A percentile compares a stretch with the other conserved stretches of the same genome.
Conservation (phyloP, 2,113 vertebrate species). For the Platichthys stellatus region DNA sequence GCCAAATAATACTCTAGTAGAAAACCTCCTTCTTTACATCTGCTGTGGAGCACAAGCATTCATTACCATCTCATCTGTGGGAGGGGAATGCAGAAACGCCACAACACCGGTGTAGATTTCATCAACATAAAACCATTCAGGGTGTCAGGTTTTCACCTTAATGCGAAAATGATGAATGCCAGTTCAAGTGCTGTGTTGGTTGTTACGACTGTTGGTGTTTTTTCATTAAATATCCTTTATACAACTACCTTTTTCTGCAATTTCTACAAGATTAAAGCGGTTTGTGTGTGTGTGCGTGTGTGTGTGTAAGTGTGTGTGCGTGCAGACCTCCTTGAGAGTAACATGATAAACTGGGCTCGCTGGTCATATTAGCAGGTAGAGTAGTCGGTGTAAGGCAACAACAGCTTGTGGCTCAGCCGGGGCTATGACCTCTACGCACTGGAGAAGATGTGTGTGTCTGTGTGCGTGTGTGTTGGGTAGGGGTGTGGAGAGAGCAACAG, state of each 20-base stretch:
- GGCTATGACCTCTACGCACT: slow-evolving; percentile 72
- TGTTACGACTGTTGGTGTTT: neutral
- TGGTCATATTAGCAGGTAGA: slow-evolving; percentile 61
- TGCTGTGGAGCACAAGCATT: slow-evolving; percentile 8
- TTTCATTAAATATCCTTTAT: slow-evolving; percentile 3
- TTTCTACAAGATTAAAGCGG: neutral
- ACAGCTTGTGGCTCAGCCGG: slow-evolving; percentile 81
- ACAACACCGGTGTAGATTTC: neutral
- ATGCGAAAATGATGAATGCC: slow-evolving; percentile 3
- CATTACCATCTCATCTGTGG: slow-evolving; percentile 22
- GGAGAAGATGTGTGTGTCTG: slow-evolving; percentile 3
- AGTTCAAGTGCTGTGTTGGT: neutral
- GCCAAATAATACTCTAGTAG: neutral
- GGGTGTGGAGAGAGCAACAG: slow-evolving; percentile 42
- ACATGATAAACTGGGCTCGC: slow-evolving; percentile 57
- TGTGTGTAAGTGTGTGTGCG: slow-evolving; percentile 3
- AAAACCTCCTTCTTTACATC: slow-evolving; percentile 3
- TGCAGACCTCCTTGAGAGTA: slow-evolving; percentile 21
- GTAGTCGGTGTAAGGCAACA: slow-evolving; percentile 58
- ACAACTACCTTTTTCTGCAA: neutral
- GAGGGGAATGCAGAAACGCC: slow-evolving; percentile 12
- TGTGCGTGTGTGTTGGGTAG: neutral
- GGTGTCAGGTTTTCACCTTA: slow-evolving; percentile 18
- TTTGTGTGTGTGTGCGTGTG: neutral
- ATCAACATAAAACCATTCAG: slow-evolving; percentile 19